phyloP scores from a whole-genome alignment of 2,797 vertebrate species.

The Protosalanx chinensis region DNA sequence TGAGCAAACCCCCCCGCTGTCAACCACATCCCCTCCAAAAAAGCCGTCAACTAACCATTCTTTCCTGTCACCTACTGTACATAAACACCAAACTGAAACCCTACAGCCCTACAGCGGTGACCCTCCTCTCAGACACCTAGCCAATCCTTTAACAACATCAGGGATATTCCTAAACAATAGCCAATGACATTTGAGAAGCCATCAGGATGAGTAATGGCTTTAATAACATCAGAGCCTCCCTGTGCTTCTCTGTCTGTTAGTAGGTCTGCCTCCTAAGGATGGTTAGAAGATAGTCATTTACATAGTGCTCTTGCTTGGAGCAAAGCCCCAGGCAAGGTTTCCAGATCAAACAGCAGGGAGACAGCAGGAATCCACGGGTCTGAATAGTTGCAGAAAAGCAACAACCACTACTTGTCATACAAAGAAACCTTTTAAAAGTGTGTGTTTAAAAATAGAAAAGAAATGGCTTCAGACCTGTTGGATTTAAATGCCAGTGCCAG shows the following conservation, averaged over 20 bases:
- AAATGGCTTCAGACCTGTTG: background rate
- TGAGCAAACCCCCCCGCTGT: background rate
- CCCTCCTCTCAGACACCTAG: conserved; percentile 6
- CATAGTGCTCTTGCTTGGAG: conserved; percentile 56
- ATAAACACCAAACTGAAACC: conserved; percentile 6
- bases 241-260: background rate
- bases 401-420: background rate
- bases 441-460: background rate
- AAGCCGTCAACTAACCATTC: background rate
- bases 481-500: background rate
- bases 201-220: conserved; percentile 41
- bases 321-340: conserved; percentile 51
- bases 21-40: background rate
- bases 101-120: background rate
- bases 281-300: conserved; percentile 46
- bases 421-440: background rate
- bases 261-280: background rate
- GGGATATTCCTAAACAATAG: conserved; percentile 35
- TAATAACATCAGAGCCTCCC: conserved; percentile 40
- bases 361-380: background rate
- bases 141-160: conserved; percentile 27
- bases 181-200: conserved; percentile 40
- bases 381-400: too few species aligned
- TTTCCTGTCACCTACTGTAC: background rate
- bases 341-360: conserved; percentile 51